Evolutionary conservation across 2,888 invertebrate species (phyloP).

Genomic region (Taenaris catops): DNA sequence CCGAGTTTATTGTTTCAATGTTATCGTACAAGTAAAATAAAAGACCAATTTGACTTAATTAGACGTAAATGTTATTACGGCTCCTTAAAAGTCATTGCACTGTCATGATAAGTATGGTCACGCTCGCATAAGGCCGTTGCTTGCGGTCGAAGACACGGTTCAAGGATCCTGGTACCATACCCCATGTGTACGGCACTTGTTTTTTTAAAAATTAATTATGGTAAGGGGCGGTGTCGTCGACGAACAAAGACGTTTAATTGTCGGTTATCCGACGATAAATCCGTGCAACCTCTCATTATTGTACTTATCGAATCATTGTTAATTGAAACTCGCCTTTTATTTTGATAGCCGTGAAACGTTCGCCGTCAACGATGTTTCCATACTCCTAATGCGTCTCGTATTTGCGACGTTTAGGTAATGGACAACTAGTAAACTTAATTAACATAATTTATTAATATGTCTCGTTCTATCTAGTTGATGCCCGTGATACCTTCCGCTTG

Average conservation of each 20-base stretch:
- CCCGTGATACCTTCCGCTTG: too few relatives aligned
- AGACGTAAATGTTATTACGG: slow-evolving; percentile 1
- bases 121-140: slow-evolving; percentile 26
- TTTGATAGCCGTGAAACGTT: slow-evolving; percentile 24
- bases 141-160: slow-evolving; percentile 22
- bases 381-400: too few relatives aligned
- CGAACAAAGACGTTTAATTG: slow-evolving; percentile 75
- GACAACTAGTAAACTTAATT: too few relatives aligned
- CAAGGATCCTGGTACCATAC: slow-evolving; percentile 13
- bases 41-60: slow-evolving; percentile 3
- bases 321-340: slow-evolving; percentile 69
- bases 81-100: slow-evolving; percentile 17
- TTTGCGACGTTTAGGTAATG: too few relatives aligned
- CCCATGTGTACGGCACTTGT: slow-evolving; percentile 10
- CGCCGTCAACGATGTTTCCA: too few relatives aligned
- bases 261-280: slow-evolving; percentile 68
- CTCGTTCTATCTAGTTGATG: too few relatives aligned
- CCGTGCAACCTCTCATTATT: slow-evolving; percentile 68
- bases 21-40: neutral
- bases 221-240: slow-evolving; percentile 32
- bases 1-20: neutral
- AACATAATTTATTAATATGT: too few relatives aligned
- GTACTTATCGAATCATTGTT: slow-evolving; percentile 67
- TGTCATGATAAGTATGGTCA: slow-evolving; percentile 22
- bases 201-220: too few relatives aligned